A percentile compares a stretch with the other conserved stretches of the same genome.
These are phyloP conservation scores for Myotis vivesi DNA, from an alignment of 2,797 vertebrate species.

Conservation along the genomic window DNA sequence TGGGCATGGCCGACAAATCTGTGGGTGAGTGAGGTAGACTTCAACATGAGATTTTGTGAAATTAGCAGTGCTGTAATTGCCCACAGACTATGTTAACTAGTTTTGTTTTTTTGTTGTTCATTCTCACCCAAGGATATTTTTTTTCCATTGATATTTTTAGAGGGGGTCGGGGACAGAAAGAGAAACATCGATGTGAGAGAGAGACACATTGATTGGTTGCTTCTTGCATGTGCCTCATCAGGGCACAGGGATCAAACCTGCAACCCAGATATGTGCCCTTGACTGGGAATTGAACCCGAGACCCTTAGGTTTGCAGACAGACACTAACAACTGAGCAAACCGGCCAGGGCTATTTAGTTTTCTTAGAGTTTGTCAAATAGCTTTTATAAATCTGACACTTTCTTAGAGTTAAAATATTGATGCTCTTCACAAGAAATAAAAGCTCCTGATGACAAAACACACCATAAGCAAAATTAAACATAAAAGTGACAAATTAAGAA, in stretches of 20 bases:
- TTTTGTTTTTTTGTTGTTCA: too few relatives aligned
- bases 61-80: neutral
- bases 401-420: slow-evolving; percentile 20
- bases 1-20: slow-evolving; percentile 99
- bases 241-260: too few relatives aligned
- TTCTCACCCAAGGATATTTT: too few relatives aligned
- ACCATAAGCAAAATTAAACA: slow-evolving; percentile 32
- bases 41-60: neutral
- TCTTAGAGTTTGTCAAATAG: slow-evolving; percentile 38
- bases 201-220: too few relatives aligned
- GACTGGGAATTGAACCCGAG: too few relatives aligned
- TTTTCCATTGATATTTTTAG: too few relatives aligned
- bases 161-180: too few relatives aligned
- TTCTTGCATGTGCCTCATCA: too few relatives aligned
- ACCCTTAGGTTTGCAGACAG: too few relatives aligned
- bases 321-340: too few relatives aligned
- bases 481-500: neutral
- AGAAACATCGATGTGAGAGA: too few relatives aligned
- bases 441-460: neutral
- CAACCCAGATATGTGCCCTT: too few relatives aligned
- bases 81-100: neutral
- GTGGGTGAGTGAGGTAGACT: slow-evolving; percentile 88
- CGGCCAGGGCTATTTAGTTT: neutral
- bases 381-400: neutral
- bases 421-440: slow-evolving; percentile 12